These are phyloP conservation scores for Cephalopterus ornatus DNA, from an alignment of 2,113 vertebrate species.

Conservation along the genomic window DNA sequence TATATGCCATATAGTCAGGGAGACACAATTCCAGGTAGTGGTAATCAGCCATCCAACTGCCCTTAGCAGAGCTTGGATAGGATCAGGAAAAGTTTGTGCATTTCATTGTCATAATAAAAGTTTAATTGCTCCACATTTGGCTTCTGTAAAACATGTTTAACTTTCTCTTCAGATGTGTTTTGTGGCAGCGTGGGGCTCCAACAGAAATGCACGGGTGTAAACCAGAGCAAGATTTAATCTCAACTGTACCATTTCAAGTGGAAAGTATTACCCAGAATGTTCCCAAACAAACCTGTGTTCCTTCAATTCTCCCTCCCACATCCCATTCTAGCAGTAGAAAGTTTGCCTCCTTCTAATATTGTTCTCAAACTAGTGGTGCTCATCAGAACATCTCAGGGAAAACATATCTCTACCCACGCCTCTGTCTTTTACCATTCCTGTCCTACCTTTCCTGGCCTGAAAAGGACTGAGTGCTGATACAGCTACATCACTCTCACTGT, in stretches of 20 bases:
- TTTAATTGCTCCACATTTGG: not conserved
- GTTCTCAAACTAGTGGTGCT: not conserved
- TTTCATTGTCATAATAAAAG: not conserved
- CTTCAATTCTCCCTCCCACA: not conserved
- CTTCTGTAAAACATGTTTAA: not conserved
- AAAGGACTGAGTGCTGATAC: not conserved
- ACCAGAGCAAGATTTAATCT: not conserved
- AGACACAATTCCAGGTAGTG: not conserved
- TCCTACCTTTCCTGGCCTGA: not conserved
- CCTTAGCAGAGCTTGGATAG: not conserved
- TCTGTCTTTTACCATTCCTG: not conserved
- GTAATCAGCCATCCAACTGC: not conserved
- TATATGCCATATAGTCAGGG: not conserved
- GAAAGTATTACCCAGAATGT: not conserved
- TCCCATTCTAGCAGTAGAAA: not conserved
- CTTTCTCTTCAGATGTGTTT: not conserved
- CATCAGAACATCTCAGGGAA: not conserved
- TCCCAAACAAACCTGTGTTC: conserved; percentile 4
- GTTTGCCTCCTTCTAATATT: not conserved
- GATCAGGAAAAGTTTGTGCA: not conserved
- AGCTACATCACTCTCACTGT: not conserved
- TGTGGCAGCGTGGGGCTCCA: not conserved
- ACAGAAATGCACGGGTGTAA: fast-evolving
- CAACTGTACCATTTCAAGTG: not conserved
- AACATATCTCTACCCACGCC: not conserved